Percentiles rank a stretch among this genome's conserved stretches.
These are phyloP conservation scores for Brienomyrus longianalis DNA, from an alignment of 2,113 vertebrate species.

Conservation along the genomic window DNA sequence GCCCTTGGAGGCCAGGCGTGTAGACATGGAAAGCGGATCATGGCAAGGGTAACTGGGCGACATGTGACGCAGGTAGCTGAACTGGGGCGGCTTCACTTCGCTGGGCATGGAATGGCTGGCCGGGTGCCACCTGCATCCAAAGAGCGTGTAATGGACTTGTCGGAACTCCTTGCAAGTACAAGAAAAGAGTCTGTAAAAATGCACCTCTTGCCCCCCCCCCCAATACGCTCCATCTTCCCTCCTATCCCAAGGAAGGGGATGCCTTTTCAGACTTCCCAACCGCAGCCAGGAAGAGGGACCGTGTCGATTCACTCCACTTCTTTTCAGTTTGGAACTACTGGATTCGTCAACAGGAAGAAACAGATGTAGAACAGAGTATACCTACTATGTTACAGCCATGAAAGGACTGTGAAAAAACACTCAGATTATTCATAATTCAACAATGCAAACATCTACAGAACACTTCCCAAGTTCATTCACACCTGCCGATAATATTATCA, in stretches of 20 bases:
- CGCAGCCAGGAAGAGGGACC: background rate
- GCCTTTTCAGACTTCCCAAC: background rate
- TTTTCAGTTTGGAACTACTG: background rate
- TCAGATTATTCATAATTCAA: background rate
- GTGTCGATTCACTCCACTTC: background rate
- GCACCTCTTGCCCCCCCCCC: conserved; percentile 24
- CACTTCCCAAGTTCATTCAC: background rate
- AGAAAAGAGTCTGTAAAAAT: conserved; percentile 31
- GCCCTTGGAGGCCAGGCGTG: conserved; percentile 47
- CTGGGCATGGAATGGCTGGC: conserved; percentile 48
- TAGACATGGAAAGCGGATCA: conserved; percentile 36
- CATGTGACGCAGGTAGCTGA: background rate
- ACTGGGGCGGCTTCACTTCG: conserved; percentile 40
- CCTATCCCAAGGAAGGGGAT: background rate
- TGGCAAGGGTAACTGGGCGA: conserved; percentile 23
- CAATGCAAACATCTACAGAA: background rate
- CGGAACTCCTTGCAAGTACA: conserved; percentile 39
- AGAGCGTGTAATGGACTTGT: conserved; percentile 61
- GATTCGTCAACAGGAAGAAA: background rate
- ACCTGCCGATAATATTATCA: background rate
- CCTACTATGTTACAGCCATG: background rate
- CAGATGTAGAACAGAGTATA: background rate
- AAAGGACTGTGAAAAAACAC: background rate
- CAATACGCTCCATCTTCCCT: background rate
- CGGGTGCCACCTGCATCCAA: conserved; percentile 56